Percentiles rank a stretch among this genome's conserved stretches.
phyloP scores from a whole-genome alignment of 2,888 invertebrate species.

The Troides aeacus region DNA sequence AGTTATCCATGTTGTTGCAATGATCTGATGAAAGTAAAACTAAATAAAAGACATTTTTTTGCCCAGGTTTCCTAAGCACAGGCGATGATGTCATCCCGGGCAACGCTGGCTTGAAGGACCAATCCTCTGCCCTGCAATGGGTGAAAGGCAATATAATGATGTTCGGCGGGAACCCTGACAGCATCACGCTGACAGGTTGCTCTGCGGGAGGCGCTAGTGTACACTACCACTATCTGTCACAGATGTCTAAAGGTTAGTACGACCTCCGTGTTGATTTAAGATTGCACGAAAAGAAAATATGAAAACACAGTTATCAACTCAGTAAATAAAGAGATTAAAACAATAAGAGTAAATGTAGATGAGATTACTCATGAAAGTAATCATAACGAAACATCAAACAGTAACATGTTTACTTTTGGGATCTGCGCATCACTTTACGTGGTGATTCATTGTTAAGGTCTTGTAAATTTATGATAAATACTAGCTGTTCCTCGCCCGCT shows the following conservation, averaged over 20 bases:
- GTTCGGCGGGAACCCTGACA: constrained; percentile 86
- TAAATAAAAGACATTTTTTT: not conserved
- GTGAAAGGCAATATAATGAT: constrained; percentile 83
- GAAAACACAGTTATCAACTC: not conserved
- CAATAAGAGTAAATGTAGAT: not conserved
- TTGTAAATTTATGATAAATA: not conserved
- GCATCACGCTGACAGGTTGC: constrained; percentile 84
- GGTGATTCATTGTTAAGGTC: not conserved
- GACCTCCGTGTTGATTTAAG: not conserved
- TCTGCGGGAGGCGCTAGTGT: constrained; percentile 88
- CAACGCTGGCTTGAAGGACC: constrained; percentile 88
- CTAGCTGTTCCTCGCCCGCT: no score
- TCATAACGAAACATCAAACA: not conserved
- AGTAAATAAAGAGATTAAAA: not conserved
- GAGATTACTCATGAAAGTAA: not conserved
- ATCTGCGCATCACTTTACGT: not conserved
- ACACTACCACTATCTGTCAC: constrained; percentile 85
- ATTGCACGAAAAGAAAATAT: not conserved
- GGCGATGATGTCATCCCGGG: constrained; percentile 84
- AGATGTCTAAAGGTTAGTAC: constrained; percentile 78
- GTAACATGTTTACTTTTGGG: not conserved
- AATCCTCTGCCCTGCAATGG: constrained; percentile 85
- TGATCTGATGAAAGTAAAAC: no score
- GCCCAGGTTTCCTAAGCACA: constrained; percentile 86
- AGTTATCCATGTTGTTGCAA: no score